Base-by-base conservation (phyloP, 2,113 vertebrate species). In the Sapajus apella region DNA sequence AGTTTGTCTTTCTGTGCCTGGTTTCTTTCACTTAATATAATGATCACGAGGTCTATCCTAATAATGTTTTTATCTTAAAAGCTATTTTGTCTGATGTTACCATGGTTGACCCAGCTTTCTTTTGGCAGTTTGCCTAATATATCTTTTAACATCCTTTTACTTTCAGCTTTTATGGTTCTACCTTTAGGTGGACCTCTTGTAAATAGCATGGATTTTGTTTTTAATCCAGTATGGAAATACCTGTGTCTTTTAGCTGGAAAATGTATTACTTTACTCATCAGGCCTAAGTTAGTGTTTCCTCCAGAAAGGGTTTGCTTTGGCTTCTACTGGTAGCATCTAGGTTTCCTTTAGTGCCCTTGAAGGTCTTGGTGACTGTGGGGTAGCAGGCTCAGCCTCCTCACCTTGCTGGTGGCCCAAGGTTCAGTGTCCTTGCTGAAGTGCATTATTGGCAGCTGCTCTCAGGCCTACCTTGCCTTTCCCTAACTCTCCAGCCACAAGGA, bases 111-210 rank as follows among this genome's bases (percentile, higher is more conserved):
- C 17, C 50, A 70, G 23, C 35, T 91, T 81, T 95, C 70, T 70
- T 73, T 92, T 35, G 75, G 32, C 21, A 83, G 37, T 91, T 93
- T 90, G 37, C 40, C 23, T 84, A 10, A 45, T 75, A 4, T 1
- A 37, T 86, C 64, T 86, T 90, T 82, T 76, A 87, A 40, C 30
- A 73, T 45, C 5, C 30, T 82, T 94, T 82, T 52, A 45, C 37
- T 94, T 94, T 66, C 50, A 50, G 64, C 37, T 73, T 94, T 97
- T 80, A 77, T 61, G 14, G 14, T 83, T 14, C 52, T 88, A 23
- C 9, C 10, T 75, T 87, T 68, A 82, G 23, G 17, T 87, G n/a
- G 47, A 55, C 72, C 70, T 96, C 83, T 56, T 73, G 11, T 66
- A 76, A 82, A n/a, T 66, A 56, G 17, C 80, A 47, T 79, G 30